Conservation (phyloP, 2,888 invertebrate species). For the Drosophila peninsularis region DNA sequence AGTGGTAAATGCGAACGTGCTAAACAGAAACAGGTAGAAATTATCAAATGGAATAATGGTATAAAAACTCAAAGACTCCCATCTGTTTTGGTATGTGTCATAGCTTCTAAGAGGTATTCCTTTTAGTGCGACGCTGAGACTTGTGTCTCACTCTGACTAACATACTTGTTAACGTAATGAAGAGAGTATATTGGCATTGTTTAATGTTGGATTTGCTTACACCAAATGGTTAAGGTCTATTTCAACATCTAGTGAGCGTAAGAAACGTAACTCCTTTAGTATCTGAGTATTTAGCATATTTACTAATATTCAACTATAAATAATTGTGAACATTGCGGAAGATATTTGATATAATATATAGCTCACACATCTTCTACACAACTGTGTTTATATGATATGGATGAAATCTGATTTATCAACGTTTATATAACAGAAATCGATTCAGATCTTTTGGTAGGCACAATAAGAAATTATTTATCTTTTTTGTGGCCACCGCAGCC, state of each 20-base stretch:
- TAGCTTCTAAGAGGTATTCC: not conserved
- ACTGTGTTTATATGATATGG: not conserved
- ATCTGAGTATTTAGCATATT: too few species aligned
- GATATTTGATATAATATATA: not conserved
- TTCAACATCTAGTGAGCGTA: too few species aligned
- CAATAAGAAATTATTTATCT: constrained; percentile 2
- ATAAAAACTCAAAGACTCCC: not conserved
- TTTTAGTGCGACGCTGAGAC: not conserved
- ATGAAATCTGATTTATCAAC: not conserved
- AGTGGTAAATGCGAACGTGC: constrained; percentile 9
- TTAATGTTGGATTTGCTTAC: too few species aligned
- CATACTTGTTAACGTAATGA: not conserved
- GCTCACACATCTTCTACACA: not conserved
- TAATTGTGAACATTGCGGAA: too few species aligned
- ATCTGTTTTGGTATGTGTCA: not conserved
- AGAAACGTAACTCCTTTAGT: too few species aligned
- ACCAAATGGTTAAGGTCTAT: too few species aligned
- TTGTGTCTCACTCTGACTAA: not conserved
- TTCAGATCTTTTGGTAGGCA: constrained; percentile 1
- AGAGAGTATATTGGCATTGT: not conserved
- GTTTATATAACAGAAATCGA: constrained; percentile 2
- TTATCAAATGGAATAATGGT: not conserved
- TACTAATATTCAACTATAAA: too few species aligned
- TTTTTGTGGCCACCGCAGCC: constrained; percentile 26
- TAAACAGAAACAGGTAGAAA: constrained; percentile 15